Percentiles rank a stretch among this genome's conserved stretches.
These are phyloP conservation scores for Bucorvus abyssinicus DNA, from an alignment of 2,797 vertebrate species.

Conservation along the genomic window DNA sequence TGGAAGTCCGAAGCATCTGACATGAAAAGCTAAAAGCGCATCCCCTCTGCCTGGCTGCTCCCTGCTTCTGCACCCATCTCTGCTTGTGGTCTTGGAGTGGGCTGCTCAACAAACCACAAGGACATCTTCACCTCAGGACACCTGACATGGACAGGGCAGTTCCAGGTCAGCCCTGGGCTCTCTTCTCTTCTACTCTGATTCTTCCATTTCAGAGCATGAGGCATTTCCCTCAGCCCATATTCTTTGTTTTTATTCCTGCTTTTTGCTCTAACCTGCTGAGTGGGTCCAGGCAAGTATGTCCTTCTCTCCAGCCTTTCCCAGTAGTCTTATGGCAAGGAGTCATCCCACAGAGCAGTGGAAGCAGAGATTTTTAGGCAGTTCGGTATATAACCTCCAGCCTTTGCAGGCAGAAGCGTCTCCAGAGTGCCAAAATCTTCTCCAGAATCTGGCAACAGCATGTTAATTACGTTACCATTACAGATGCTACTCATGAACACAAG, in stretches of 20 bases:
- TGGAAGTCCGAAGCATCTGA: background rate
- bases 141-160: background rate
- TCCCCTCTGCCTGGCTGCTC: background rate
- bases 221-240: background rate
- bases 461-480: background rate
- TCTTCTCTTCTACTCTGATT: background rate
- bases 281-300: background rate
- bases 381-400: background rate
- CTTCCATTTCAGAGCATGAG: background rate
- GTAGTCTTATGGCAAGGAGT: background rate
- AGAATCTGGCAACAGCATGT: background rate
- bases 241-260: background rate
- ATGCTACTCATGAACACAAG: background rate
- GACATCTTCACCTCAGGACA: background rate
- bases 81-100: rapidly evolving
- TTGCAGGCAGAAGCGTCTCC: background rate
- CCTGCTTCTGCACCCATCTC: background rate
- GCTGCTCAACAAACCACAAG: background rate
- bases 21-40: rapidly evolving
- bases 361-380: background rate
- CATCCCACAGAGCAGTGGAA: background rate
- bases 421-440: background rate
- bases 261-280: background rate
- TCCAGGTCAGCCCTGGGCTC: background rate
- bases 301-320: background rate